Conservation (phyloP, 2,113 vertebrate species). For the Toxotes chatareus region DNA sequence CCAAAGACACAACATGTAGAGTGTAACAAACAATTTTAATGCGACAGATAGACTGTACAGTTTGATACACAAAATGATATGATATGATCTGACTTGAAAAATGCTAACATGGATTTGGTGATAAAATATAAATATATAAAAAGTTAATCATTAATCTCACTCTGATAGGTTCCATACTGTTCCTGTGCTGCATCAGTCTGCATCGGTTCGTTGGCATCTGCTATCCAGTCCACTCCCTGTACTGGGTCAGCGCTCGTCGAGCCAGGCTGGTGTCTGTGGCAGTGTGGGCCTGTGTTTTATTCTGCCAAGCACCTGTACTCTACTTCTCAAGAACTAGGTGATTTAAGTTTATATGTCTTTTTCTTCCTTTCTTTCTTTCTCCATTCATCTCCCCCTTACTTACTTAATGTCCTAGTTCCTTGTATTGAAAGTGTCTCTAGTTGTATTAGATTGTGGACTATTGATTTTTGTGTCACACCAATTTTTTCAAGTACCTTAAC, state of each 20-base stretch:
- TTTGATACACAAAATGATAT: too few relatives aligned
- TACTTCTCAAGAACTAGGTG: constrained; percentile 90
- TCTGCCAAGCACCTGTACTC: constrained; percentile 90
- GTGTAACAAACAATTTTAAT: too few relatives aligned
- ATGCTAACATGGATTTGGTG: background rate
- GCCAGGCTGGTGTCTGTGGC: constrained; percentile 84
- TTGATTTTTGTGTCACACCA: constrained; percentile 21
- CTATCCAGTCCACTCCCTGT: constrained; percentile 89
- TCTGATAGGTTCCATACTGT: constrained; percentile 87
- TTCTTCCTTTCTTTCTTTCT: background rate
- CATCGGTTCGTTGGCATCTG: constrained; percentile 94
- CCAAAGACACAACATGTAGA: too few relatives aligned
- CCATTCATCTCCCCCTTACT: background rate
- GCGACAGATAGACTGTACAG: too few relatives aligned
- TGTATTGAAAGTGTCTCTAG: constrained; percentile 11
- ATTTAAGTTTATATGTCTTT: constrained; percentile 2
- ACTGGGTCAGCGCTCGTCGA: constrained; percentile 87
- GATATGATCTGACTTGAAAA: too few relatives aligned
- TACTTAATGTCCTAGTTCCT: background rate
- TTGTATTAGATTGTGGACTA: background rate
- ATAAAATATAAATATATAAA: background rate
- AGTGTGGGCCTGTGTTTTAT: constrained; percentile 88
- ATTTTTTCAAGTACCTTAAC: constrained; percentile 1
- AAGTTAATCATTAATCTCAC: background rate
- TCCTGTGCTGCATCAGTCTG: constrained; percentile 95